These are phyloP conservation scores for Pituophis catenifer DNA, from an alignment of 2,113 vertebrate species.

Conservation along the genomic window DNA sequence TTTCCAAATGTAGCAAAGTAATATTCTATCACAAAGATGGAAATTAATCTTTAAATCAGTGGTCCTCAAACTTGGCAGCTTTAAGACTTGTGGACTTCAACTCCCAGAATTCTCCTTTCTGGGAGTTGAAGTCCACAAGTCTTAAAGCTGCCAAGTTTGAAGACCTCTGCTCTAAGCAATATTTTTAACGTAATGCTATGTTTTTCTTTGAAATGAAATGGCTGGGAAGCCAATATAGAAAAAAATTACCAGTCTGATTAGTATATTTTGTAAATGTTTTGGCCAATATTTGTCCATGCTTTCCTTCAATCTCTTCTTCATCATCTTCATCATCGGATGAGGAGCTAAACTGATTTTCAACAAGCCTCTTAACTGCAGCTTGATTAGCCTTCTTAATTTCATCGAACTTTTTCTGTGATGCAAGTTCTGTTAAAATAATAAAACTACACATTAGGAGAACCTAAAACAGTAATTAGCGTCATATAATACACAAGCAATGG, in stretches of 20 bases:
- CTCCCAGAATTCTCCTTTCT: too few relatives aligned
- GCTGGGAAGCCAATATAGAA: background rate
- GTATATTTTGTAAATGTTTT: slow-evolving; percentile 91
- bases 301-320: slow-evolving; percentile 69
- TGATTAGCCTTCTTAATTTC: slow-evolving; percentile 91
- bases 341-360: slow-evolving; percentile 77
- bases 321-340: slow-evolving; percentile 83
- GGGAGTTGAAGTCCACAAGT: too few relatives aligned
- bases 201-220: background rate
- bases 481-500: background rate
- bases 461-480: background rate
- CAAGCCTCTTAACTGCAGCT: slow-evolving; percentile 82
- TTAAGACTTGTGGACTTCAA: too few relatives aligned
- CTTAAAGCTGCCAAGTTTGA: too few relatives aligned
- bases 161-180: background rate
- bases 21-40: background rate
- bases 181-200: background rate
- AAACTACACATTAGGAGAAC: background rate
- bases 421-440: slow-evolving; percentile 62
- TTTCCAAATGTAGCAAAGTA: background rate
- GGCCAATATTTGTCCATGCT: slow-evolving; percentile 84
- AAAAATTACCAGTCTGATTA: slow-evolving; percentile 81
- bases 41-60: background rate
- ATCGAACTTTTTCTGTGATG: slow-evolving; percentile 84
- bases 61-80: too few relatives aligned